These are phyloP conservation scores for Acanthosoma haemorrhoidale DNA, from an alignment of 2,888 invertebrate genomes.

Conservation along the genomic window DNA sequence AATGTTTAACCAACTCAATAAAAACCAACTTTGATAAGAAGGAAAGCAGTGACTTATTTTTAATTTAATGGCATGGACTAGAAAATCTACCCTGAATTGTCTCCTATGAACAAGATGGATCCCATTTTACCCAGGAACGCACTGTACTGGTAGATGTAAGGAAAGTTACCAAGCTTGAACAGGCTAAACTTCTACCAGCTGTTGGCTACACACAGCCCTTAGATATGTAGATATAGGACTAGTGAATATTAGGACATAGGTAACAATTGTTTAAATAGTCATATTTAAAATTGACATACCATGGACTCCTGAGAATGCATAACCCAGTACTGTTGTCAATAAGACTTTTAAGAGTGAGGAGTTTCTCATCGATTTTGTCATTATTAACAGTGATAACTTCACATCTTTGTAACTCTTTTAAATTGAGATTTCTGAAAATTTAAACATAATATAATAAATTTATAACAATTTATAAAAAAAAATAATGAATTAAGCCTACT, in stretches of 20 bases:
- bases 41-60: too few relatives aligned
- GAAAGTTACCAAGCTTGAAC: too few relatives aligned
- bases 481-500: neutral
- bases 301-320: slow-evolving; percentile 29
- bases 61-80: too few relatives aligned
- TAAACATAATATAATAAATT: neutral
- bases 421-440: slow-evolving; percentile 28
- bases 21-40: too few relatives aligned
- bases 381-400: neutral
- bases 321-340: neutral
- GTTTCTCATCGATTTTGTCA: neutral
- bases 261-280: too few relatives aligned
- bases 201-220: too few relatives aligned
- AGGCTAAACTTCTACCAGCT: too few relatives aligned
- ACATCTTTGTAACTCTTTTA: slow-evolving; percentile 30
- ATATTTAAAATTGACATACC: slow-evolving; percentile 12
- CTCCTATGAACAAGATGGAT: too few relatives aligned
- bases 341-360: slow-evolving; percentile 26
- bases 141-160: too few relatives aligned
- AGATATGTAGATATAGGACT: neutral
- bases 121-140: too few relatives aligned
- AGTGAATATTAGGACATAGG: neutral
- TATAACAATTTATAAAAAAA: neutral
- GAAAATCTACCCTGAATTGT: too few relatives aligned
- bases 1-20: too few relatives aligned